phyloP scores from a whole-genome alignment of 2,797 vertebrate species.

The Halcyon leucocephala region DNA sequence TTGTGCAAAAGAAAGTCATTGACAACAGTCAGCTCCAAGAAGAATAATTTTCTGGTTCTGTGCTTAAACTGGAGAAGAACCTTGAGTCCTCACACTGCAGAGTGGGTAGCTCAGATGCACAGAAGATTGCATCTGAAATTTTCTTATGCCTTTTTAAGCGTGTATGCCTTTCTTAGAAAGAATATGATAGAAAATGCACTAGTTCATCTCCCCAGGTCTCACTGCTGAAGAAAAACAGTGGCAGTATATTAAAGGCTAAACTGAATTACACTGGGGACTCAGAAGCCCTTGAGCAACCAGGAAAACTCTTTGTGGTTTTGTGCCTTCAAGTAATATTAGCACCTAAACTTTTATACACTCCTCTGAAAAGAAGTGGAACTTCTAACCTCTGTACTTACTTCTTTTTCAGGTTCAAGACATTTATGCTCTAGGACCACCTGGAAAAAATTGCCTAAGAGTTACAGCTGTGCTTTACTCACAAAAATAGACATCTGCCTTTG shows the following conservation, averaged over 20 bases:
- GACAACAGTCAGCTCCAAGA: not conserved
- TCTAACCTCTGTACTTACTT: not conserved
- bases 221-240: not conserved
- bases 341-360: not conserved
- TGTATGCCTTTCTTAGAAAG: not conserved
- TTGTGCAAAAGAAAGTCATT: not conserved
- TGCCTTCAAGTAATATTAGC: not conserved
- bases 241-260: not conserved
- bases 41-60: not conserved
- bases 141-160: not conserved
- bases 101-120: not conserved
- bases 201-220: not conserved
- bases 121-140: not conserved
- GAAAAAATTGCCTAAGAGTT: not conserved
- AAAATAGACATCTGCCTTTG: slow-evolving; percentile 18
- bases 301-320: not conserved
- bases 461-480: not conserved
- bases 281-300: not conserved
- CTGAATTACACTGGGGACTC: not conserved
- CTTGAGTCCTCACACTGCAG: not conserved
- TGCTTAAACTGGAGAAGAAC: not conserved
- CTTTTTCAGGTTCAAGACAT: not conserved
- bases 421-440: not conserved
- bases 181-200: not conserved
- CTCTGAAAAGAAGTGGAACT: not conserved